phyloP scores from a whole-genome alignment of 2,113 vertebrate species.

The Burhinus bistriatus region DNA sequence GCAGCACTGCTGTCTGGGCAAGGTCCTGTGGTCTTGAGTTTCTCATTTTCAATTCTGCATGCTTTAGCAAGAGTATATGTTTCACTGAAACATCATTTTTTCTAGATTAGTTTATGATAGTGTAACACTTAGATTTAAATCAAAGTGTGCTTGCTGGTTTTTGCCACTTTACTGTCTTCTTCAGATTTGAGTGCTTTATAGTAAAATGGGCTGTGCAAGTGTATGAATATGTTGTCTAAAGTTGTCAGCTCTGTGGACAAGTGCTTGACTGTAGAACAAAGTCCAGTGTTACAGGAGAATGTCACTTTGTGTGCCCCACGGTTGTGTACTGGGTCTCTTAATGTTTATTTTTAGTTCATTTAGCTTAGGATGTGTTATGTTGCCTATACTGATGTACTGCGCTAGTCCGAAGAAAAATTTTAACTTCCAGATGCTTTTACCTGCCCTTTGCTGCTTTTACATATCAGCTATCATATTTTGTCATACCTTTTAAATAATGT shows the following conservation, averaged over 20 bases:
- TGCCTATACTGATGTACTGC: background rate
- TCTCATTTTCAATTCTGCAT: background rate
- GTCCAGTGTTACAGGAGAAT: background rate
- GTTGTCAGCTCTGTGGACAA: background rate
- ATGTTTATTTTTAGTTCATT: background rate
- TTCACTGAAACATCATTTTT: background rate
- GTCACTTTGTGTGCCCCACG: rapidly evolving
- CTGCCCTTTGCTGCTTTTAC: background rate
- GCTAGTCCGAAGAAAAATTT: background rate
- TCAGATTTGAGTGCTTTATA: background rate
- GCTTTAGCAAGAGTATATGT: background rate
- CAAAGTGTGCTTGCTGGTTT: background rate
- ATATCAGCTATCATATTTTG: background rate
- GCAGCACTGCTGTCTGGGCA: background rate
- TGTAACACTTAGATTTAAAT: background rate
- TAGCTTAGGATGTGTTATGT: background rate
- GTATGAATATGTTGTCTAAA: background rate
- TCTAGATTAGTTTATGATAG: background rate
- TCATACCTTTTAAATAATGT: background rate
- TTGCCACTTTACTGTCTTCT: background rate
- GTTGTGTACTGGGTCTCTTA: background rate
- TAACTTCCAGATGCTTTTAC: background rate
- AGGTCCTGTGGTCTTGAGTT: background rate
- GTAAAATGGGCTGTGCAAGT: background rate
- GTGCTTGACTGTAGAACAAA: background rate